Percentiles rank a stretch among this genome's conserved stretches.
phyloP scores from a whole-genome alignment of 2,113 vertebrate genomes.

The Globicephala melas region DNA sequence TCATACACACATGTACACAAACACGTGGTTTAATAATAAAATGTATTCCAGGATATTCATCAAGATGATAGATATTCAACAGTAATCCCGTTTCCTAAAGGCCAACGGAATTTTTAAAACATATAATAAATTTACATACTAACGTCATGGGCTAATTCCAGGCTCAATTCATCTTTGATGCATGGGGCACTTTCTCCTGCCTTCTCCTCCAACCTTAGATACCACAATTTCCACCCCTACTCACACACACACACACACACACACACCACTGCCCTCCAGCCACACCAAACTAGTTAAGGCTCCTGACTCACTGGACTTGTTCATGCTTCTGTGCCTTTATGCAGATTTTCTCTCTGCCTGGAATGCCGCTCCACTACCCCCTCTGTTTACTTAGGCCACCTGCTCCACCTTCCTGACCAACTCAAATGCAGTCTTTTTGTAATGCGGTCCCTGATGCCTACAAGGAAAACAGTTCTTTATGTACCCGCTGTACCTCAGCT shows the following conservation, averaged over 20 bases:
- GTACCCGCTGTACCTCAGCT: too few species aligned
- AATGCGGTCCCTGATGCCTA: neutral
- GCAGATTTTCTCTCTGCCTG: neutral
- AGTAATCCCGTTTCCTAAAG: conserved; percentile 27
- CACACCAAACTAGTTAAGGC: neutral
- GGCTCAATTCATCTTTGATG: neutral
- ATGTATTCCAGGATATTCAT: conserved; percentile 19
- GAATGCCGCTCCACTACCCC: neutral
- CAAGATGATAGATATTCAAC: neutral
- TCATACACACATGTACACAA: neutral
- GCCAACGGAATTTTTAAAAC: conserved; percentile 7
- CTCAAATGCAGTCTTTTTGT: neutral
- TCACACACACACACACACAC: too few species aligned
- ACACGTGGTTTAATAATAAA: conserved; percentile 11
- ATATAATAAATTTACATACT: neutral
- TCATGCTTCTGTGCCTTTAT: neutral
- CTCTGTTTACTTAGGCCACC: neutral
- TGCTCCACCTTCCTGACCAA: neutral
- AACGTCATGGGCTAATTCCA: neutral
- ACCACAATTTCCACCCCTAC: neutral
- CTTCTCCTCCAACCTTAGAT: neutral
- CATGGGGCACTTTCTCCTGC: neutral
- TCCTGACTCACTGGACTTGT: neutral
- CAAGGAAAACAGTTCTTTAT: neutral
- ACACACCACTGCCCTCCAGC: neutral